phyloP scores from a whole-genome alignment of 2,797 vertebrate genomes.

The Chaenodraco wilsoni region DNA sequence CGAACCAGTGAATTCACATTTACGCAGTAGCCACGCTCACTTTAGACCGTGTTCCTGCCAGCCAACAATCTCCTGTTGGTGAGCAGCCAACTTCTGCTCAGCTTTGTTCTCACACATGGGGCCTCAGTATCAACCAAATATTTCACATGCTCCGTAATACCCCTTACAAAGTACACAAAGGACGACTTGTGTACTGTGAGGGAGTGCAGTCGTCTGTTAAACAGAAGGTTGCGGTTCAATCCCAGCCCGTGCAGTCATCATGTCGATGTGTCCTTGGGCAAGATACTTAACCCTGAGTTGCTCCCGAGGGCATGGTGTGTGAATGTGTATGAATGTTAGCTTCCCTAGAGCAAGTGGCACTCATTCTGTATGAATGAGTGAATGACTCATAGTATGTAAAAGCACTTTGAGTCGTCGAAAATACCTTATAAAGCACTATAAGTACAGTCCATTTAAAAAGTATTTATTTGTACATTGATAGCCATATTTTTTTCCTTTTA shows the following conservation, averaged over 20 bases:
- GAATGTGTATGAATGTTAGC: no score
- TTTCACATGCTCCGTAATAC: slow-evolving; percentile 7
- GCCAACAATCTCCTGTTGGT: slow-evolving; percentile 30
- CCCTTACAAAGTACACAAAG: neutral
- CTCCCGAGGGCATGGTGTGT: no score
- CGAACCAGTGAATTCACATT: slow-evolving; percentile 64
- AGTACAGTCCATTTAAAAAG: neutral
- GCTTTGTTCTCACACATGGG: slow-evolving; percentile 35
- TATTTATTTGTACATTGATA: neutral
- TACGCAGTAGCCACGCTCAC: slow-evolving; percentile 33
- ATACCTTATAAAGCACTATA: no score
- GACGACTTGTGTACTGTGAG: no score
- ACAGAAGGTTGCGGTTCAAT: no score
- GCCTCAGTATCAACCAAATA: neutral
- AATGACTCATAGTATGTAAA: no score
- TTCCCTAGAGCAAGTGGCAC: neutral
- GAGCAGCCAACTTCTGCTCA: slow-evolving; percentile 24
- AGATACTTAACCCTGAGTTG: no score
- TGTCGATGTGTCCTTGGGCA: no score
- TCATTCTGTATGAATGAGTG: no score
- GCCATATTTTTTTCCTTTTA: neutral
- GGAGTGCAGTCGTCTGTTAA: no score
- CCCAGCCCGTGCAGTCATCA: no score
- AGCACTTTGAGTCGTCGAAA: no score
- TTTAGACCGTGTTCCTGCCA: slow-evolving; percentile 38